A percentile compares a stretch with the other conserved stretches of the same genome.
phyloP scores from a whole-genome alignment of 2,113 vertebrate species.

The Saimiri boliviensis region DNA sequence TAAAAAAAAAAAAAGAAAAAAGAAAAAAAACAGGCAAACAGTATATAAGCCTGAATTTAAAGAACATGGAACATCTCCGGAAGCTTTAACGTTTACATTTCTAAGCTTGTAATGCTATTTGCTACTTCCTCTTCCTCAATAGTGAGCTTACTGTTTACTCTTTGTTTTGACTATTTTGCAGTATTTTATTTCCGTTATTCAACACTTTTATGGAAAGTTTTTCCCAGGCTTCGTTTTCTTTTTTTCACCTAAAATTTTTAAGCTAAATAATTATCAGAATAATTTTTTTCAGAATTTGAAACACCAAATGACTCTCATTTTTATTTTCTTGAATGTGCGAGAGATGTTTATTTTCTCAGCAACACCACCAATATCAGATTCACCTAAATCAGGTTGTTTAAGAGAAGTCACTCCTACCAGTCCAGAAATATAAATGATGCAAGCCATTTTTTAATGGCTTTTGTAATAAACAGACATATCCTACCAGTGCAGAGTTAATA shows the following conservation, averaged over 20 bases:
- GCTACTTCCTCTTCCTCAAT: neutral
- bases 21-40: neutral
- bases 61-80: constrained; percentile 4
- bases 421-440: neutral
- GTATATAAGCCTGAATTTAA: neutral
- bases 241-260: neutral
- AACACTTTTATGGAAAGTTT: neutral
- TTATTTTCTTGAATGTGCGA: neutral
- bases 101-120: neutral
- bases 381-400: neutral
- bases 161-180: neutral
- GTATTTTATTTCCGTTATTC: neutral
- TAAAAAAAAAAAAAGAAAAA: neutral
- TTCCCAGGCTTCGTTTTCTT: neutral
- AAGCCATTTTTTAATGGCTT: neutral
- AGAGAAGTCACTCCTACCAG: neutral
- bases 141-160: neutral
- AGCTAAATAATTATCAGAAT: neutral
- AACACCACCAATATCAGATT: neutral
- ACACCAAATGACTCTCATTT: neutral
- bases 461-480: neutral
- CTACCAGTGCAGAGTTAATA: neutral
- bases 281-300: neutral
- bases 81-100: constrained; percentile 8
- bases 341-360: neutral